Evolutionary conservation across 2,888 invertebrate species (phyloP), one percentile per base, ranked within the genome.

Genomic region (Odontomyia ornata): DNA sequence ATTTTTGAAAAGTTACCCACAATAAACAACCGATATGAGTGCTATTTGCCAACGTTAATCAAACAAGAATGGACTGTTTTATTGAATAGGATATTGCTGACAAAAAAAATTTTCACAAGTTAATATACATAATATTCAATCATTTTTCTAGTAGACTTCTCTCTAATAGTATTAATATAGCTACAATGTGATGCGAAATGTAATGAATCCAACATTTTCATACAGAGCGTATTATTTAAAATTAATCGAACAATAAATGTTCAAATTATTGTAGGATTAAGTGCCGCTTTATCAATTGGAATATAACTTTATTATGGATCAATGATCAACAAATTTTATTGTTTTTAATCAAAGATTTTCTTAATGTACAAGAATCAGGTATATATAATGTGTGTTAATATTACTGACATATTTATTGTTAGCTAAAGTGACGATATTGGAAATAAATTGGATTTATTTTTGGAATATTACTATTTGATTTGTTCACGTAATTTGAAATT

Each of bases 101-200:
- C 7, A 43, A 13, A 43, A 43, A 43, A 9, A 13, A 43, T 13
- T 43, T 43, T 43, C n/a, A n/a, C n/a, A 43, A 13, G 7, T 43
- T 43, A 9, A 43, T 43, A 43, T 43, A 43, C 43, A 43, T n/a
- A 36, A 36, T 36, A 36, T 36, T 36, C 5, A 36, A 36, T 5
- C 52, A 52, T 52, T 52, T 13, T 52, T 18, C 52, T 52, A 36
- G 52, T 52, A 9, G 3, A 52, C 52, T 52, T 52, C 52, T 52
- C 52, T 52, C 52, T 52, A 52, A 52, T 52, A 52, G 52, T 52
- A 52, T 52, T 52, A 52, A 18, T 9, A 52, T n/a, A 52, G 52
- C 52, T 52, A 15, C 18, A 52, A 52, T 52, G 52, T 52, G 52
- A 15, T 52, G 52, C 52, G 52, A 52, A 52, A n/a, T n/a, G 15